A percentile compares a stretch with the other conserved stretches of the same genome.
These are phyloP conservation scores for Ptilonorhynchus violaceus DNA, from an alignment of 2,113 vertebrate species.

Conservation along the genomic window DNA sequence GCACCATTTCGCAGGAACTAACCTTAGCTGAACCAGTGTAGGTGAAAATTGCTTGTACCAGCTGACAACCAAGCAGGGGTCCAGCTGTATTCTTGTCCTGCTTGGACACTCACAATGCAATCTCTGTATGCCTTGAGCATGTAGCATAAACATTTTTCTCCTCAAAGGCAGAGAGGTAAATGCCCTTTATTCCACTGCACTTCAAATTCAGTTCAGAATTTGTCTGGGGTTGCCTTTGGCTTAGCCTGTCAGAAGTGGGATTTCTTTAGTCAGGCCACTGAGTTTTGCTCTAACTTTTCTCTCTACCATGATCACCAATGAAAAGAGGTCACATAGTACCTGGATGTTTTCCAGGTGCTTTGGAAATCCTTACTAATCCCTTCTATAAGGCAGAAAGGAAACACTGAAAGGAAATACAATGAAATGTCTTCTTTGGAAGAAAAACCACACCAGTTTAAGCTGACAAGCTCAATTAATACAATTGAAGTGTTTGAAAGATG, in stretches of 20 bases:
- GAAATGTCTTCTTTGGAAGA: not conserved
- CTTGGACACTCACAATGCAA: not conserved
- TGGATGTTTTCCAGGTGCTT: not conserved
- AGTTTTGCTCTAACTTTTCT: not conserved
- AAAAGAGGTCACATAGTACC: not conserved
- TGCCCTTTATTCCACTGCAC: not conserved
- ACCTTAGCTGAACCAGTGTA: not conserved
- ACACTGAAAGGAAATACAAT: not conserved
- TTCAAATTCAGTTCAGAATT: not conserved
- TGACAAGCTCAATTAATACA: not conserved
- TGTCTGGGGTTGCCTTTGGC: not conserved
- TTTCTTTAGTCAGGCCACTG: not conserved
- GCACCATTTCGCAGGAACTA: not conserved
- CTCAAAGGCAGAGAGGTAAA: not conserved
- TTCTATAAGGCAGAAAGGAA: not conserved
- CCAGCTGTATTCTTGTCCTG: not conserved
- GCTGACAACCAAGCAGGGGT: not conserved
- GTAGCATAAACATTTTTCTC: not conserved
- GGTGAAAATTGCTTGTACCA: not conserved
- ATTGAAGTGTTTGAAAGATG: not conserved
- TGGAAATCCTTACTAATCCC: not conserved
- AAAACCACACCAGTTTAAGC: not conserved
- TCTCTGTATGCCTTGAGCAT: not conserved
- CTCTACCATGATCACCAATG: rapidly evolving
- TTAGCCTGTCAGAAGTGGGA: not conserved